Evolutionary conservation across 2,797 vertebrate genomes (phyloP), one percentile per base, ranked within the genome.

Genomic region (Ctenochaetus hawaiiensis): DNA sequence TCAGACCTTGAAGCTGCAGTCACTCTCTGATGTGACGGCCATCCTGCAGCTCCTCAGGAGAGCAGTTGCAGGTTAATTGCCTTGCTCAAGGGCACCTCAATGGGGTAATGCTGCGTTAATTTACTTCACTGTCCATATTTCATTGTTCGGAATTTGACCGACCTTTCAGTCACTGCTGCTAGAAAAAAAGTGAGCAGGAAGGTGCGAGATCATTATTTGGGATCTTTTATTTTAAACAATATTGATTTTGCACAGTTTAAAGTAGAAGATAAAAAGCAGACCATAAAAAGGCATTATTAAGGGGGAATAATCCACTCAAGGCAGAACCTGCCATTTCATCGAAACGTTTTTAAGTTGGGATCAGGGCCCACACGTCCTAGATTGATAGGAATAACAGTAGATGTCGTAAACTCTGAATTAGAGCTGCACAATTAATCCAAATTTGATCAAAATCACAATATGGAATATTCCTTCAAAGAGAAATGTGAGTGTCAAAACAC

Each of bases 31-130:
- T 39, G 54, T 22, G 30, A 7, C 1, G 34, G 51, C 61, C 70
- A 2, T 30, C 52, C 39, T 60, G 54, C 69, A 76, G 65, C 78
- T 68, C 39, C 67, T 48, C 39, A 3, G 51, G 30, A 34, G 71
- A 62, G 69, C 49, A 52, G 52, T 0, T 20, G 30, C 10, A 7
- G 74, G 65, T 78, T 72, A 69, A 87, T 45, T 67, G 75, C 45
- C 37, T 44, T 61, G 80, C 75, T 78, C 65, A 74, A 62, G 72
- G 72, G 68, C 68, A 65, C 56, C 68, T 81, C 43, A 67, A 12
- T 49, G 5, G 58, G 5, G 16, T 48, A 10, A 63, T 52, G 57
- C 17, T 39, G 20, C 26, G 37, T 63, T 57, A 14, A 65, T 69
- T 62, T 18, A 44, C 59, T 65, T 58, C 66, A 0, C 26, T 39